Conservation (phyloP, 2,888 invertebrate species). For the Diabrotica balteata region DNA sequence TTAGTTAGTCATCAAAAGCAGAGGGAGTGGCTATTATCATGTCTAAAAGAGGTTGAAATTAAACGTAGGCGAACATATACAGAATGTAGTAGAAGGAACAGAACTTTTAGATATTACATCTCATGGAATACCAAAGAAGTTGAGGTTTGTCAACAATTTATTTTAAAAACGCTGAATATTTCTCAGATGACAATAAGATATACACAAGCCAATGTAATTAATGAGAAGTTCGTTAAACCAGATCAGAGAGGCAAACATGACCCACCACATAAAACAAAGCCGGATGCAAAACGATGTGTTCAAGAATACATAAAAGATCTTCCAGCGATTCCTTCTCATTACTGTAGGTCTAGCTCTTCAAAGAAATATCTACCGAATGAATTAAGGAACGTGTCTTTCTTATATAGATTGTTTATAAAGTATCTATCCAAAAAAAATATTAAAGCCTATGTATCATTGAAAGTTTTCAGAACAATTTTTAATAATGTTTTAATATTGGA, state of each 20-base stretch:
- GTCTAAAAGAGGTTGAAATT: constrained; percentile 17
- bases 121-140: constrained; percentile 20
- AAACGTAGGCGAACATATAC: constrained; percentile 33
- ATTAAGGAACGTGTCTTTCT: constrained; percentile 30
- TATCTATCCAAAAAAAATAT: constrained; percentile 23
- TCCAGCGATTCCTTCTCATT: constrained; percentile 35
- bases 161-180: constrained; percentile 30
- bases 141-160: constrained; percentile 32
- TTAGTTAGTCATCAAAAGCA: constrained; percentile 8
- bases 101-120: constrained; percentile 26
- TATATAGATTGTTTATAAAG: constrained; percentile 28
- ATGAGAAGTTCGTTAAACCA: constrained; percentile 17
- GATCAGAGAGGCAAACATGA: constrained; percentile 32
- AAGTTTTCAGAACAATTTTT: constrained; percentile 31
- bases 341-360: constrained; percentile 24
- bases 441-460: constrained; percentile 22
- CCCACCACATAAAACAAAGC: constrained; percentile 22
- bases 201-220: constrained; percentile 18
- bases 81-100: constrained; percentile 32
- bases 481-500: constrained; percentile 31
- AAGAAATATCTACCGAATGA: constrained; percentile 33
- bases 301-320: constrained; percentile 26
- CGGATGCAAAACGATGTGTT: constrained; percentile 12
- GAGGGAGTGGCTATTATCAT: constrained; percentile 20
- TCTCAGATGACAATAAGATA: constrained; percentile 30